Base-by-base conservation (phyloP, 2,113 vertebrate species). In the Notarius quadriscutis region DNA sequence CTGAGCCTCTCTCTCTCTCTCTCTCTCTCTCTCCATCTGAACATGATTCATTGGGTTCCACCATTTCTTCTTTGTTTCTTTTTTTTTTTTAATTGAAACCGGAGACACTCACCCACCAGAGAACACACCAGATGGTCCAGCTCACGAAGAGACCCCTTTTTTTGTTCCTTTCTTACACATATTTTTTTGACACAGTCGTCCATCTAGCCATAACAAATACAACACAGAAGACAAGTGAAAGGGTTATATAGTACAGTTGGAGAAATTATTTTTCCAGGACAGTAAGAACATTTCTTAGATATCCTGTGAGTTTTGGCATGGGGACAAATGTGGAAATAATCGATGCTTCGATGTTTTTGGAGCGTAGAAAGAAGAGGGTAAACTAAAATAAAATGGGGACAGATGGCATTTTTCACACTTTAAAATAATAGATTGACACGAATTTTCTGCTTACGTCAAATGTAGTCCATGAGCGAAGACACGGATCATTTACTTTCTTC, bases 81-180 rank as follows among this genome's bases (percentile, higher is more conserved):
- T n/a, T 62, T 25, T 41, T 1, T 48, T 5, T 41, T n/a, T 25
- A n/a, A 50, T 83, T 79, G 77, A 89, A 65, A 89, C 83, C 62
- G 67, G 62, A 87, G 51, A 83, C 65, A 77, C 78, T 69, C 5
- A 3, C 25, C 9, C 14, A 75, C 30, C 62, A 50, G 17, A 67
- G 75, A 71, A 82, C 30, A 87, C 75, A 77, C 14, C 88, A 89
- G 86, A 85, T 87, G 83, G 86, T 82, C 86, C 82, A 58, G 58
- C 82, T 85, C 58, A 85, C 4, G 5, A 58, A 41, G 22, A 67
- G 62, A 63, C 63, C 51, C 69, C 62, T 67, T 60, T 72, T 71
- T 67, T 72, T 71, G 4, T 77, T 72, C 60, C 74, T 57, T 71
- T 78, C 65, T 34, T 22, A 62, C 41, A 72, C 30, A 17, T 71